These are phyloP conservation scores for Sylvia borin DNA, from an alignment of 2,797 vertebrate genomes.

Conservation along the genomic window DNA sequence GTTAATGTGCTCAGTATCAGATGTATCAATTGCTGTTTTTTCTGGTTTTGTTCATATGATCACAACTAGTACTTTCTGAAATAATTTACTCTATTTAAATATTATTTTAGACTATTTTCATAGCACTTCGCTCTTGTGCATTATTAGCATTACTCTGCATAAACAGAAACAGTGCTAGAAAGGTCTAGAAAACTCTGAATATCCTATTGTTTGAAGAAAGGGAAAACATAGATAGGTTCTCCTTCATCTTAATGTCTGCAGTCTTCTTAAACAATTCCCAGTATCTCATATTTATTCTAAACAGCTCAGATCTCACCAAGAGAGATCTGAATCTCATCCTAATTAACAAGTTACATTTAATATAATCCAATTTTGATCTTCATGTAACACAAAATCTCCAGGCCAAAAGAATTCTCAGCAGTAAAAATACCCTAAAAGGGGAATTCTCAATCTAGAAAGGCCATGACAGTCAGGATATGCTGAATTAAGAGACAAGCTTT, in stretches of 20 bases:
- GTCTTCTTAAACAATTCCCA: not conserved
- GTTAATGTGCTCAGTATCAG: not conserved
- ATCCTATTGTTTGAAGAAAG: not conserved
- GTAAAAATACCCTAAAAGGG: conserved; percentile 27
- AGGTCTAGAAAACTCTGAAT: not conserved
- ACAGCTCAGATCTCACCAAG: not conserved
- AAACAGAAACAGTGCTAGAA: not conserved
- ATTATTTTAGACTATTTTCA: not conserved
- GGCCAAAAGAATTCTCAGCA: not conserved
- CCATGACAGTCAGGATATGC: not conserved
- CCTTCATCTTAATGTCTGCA: not conserved
- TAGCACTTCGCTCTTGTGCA: not conserved
- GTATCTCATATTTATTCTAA: not conserved
- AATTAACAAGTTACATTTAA: conserved; percentile 16
- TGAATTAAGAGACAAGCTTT: not conserved
- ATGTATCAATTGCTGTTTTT: not conserved
- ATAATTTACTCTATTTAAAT: not conserved
- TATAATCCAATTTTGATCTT: conserved; percentile 32
- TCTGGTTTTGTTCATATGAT: not conserved
- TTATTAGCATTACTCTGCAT: not conserved
- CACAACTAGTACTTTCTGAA: not conserved
- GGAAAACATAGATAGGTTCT: not conserved
- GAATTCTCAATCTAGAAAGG: not conserved
- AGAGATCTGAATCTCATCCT: not conserved
- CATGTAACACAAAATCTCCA: not conserved